Evolutionary conservation across 2,888 invertebrate genomes (phyloP), one percentile per base, ranked within the genome.

Genomic region (Meiosimyza decipiens): DNA sequence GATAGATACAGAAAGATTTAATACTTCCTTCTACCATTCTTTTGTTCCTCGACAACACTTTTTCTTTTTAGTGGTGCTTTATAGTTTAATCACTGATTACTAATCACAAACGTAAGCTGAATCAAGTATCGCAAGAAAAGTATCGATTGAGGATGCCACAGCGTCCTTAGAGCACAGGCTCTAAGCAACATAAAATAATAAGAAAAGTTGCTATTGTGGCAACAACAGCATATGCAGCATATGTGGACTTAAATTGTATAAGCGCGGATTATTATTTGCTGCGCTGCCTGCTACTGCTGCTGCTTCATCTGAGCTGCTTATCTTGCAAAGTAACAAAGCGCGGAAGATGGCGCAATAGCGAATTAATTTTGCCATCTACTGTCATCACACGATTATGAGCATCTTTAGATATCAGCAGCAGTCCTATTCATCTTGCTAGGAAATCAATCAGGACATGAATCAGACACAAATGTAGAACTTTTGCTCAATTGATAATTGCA

Each of bases 191-290:
- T 57, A 13, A 57, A 55, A 55, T n/a, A 55, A 55, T 22, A 57
- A 57, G 57, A 18, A 28, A 22, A 28, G 22, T 57, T 22, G 57
- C 57, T 57, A 28, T 57, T 22, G 28, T 13, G 57, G 57, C 57
- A 57, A 12, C 9, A 40, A 40, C 40, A 40, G 40, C 40, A 9
- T 9, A 40, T 40, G 40, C 40, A 40, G 28, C 57, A 57, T 57
- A 57, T 57, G 57, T 57, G 57, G 57, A 28, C 57, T 57, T 57
- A 57, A 57, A 18, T 28, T 15, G 57, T 40, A 40, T 40, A 57
- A 57, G 22, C 18, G 28, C 15, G 60, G 60, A 62, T 62, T 62
- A 62, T 62, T 62, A 62, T 47, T 62, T 62, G 60, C 60, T 62
- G 60, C 60, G 60, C 2, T 40, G 47, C 47, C 60, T 62, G 60